Conservation (phyloP, 64 coral and sea anemone genomes). For the Astreopora myriophthalma region DNA sequence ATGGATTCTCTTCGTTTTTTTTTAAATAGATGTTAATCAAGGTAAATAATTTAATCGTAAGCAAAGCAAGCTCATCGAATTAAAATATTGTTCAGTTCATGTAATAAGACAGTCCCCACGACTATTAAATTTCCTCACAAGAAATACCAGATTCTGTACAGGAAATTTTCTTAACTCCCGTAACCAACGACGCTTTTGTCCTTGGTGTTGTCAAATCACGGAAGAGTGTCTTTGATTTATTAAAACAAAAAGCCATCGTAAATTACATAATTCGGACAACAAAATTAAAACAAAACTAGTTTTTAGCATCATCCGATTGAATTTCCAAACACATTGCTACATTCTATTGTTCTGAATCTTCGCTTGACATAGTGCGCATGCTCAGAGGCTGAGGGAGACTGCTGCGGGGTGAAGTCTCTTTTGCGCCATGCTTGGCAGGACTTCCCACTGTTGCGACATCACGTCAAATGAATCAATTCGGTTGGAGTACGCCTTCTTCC, state of each 20-base stretch:
- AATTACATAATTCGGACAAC: not conserved
- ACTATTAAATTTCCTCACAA: not conserved
- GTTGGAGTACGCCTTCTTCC: constrained; percentile 69
- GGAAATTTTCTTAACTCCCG: not conserved
- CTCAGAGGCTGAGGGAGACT: constrained; percentile 39
- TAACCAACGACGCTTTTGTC: not conserved
- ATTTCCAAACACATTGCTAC: not conserved
- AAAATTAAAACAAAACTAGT: not conserved
- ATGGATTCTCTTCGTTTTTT: too few relatives aligned
- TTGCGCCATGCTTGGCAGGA: constrained; percentile 46
- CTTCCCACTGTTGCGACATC: constrained; percentile 49
- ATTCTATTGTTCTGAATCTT: not conserved
- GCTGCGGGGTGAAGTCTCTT: constrained; percentile 38
- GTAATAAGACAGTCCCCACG: not conserved
- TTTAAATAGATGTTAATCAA: too few relatives aligned
- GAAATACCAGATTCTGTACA: not conserved
- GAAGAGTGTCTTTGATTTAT: not conserved
- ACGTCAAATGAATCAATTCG: constrained; percentile 69
- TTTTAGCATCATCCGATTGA: not conserved
- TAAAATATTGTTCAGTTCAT: not conserved
- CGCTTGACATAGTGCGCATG: not conserved
- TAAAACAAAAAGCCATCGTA: too few relatives aligned
- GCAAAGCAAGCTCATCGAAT: not conserved
- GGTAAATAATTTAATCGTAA: not conserved
- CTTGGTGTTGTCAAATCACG: not conserved